These are phyloP conservation scores for Crocallis elinguaria DNA, from an alignment of 2,888 invertebrate species.

Conservation along the genomic window DNA sequence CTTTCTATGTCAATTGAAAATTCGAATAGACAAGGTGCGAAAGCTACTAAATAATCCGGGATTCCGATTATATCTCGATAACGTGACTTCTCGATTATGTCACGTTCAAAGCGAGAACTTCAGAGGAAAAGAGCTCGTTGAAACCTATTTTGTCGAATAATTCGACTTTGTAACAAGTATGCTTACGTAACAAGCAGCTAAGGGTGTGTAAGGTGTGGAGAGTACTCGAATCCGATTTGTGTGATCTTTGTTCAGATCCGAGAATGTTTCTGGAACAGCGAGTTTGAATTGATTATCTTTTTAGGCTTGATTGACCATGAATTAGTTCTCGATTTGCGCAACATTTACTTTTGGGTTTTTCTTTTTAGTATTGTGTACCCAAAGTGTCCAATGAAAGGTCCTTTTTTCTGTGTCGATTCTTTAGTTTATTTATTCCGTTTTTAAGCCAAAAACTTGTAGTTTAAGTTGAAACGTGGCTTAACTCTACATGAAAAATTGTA, in stretches of 20 bases:
- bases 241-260: not conserved
- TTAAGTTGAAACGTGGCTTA: no score
- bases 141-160: constrained; percentile 22
- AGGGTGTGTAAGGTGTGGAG: constrained; percentile 16
- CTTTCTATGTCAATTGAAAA: no score
- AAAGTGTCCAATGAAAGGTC: no score
- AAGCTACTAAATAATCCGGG: not conserved
- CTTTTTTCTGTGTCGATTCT: no score
- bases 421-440: no score
- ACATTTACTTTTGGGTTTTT: no score
- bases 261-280: not conserved
- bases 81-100: constrained; percentile 13
- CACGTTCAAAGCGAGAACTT: constrained; percentile 20
- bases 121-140: constrained; percentile 21
- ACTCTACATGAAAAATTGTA: no score
- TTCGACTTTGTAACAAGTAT: constrained; percentile 15
- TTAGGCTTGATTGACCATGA: no score
- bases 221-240: not conserved
- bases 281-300: no score
- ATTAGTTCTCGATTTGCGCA: no score
- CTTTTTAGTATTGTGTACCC: no score
- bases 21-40: not conserved
- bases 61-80: constrained; percentile 11
- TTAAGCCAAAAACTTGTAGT: no score
- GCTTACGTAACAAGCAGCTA: constrained; percentile 17